These are phyloP conservation scores for Schizopygopsis pylzovi DNA, from an alignment of 2,797 vertebrate species.

Conservation along the genomic window DNA sequence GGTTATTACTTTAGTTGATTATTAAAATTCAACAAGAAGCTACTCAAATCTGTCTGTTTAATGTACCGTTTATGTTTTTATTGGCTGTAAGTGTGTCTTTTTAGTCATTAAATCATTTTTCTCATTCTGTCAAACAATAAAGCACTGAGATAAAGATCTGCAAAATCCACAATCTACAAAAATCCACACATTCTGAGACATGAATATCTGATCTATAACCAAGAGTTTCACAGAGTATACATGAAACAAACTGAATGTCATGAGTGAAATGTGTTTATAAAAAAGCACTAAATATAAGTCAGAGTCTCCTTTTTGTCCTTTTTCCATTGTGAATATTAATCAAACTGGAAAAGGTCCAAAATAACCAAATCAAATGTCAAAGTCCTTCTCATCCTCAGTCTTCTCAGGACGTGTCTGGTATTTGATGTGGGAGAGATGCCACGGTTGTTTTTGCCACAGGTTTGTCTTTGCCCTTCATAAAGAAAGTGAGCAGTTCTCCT, in stretches of 20 bases:
- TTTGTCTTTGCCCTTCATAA: conserved; percentile 92
- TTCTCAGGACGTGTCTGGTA: conserved; percentile 80
- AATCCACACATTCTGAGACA: background rate
- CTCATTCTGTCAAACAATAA: conserved; percentile 1
- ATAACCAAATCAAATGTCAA: background rate
- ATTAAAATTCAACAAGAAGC: background rate
- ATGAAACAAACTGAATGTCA: background rate
- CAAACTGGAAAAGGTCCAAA: background rate
- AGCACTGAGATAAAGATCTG: background rate
- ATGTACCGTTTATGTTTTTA: background rate
- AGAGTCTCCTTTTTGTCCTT: background rate
- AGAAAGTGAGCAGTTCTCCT: conserved; percentile 93
- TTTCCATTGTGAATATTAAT: background rate
- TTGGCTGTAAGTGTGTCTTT: background rate
- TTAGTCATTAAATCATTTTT: background rate
- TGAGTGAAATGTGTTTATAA: background rate
- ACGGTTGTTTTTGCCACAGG: conserved; percentile 73
- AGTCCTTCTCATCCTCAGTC: background rate
- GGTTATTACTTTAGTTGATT: background rate
- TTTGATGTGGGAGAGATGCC: conserved; percentile 89
- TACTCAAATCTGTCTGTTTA: conserved; percentile 15
- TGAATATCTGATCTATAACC: conserved; percentile 11
- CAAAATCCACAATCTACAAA: conserved; percentile 23
- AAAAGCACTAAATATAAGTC: background rate
- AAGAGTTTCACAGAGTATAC: background rate